Evolutionary conservation across 2,888 invertebrate species (phyloP).

Genomic region (Ferrisia virgata): DNA sequence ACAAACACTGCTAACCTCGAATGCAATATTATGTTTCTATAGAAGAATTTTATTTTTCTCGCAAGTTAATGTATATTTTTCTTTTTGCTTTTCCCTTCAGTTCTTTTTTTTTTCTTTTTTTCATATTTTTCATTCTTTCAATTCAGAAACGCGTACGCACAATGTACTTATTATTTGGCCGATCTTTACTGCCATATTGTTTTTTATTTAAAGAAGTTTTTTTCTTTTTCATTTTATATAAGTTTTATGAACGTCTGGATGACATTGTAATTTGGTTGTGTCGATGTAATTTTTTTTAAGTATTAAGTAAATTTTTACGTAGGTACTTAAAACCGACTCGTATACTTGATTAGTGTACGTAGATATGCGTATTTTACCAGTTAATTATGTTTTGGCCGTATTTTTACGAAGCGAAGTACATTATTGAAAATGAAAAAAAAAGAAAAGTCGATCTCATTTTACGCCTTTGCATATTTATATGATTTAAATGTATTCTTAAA

Average conservation of each 20-base stretch:
- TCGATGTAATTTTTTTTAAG: background rate
- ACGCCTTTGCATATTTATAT: conserved; percentile 21
- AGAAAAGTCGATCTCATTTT: conserved; percentile 13
- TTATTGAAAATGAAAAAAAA: background rate
- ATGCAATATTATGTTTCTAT: background rate
- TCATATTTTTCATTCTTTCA: too few relatives aligned
- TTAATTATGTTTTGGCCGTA: background rate
- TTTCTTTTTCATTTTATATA: background rate
- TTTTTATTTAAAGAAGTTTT: background rate
- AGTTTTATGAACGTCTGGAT: background rate
- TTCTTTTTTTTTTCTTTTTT: background rate
- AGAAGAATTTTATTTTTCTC: background rate
- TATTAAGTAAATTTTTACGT: background rate
- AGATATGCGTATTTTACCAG: background rate
- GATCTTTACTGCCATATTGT: background rate
- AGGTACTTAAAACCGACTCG: background rate
- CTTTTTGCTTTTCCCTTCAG: background rate
- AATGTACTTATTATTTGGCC: background rate
- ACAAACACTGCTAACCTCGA: background rate
- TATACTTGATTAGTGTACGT: background rate
- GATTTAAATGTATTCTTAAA: background rate
- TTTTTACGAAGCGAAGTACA: background rate
- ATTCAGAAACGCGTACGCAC: background rate
- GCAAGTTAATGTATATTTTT: background rate
- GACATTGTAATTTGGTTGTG: conserved; percentile 9